A percentile compares a stretch with the other conserved stretches of the same genome.
phyloP scores from a whole-genome alignment of 2,888 invertebrate genomes.

The Microplitis deprimator region DNA sequence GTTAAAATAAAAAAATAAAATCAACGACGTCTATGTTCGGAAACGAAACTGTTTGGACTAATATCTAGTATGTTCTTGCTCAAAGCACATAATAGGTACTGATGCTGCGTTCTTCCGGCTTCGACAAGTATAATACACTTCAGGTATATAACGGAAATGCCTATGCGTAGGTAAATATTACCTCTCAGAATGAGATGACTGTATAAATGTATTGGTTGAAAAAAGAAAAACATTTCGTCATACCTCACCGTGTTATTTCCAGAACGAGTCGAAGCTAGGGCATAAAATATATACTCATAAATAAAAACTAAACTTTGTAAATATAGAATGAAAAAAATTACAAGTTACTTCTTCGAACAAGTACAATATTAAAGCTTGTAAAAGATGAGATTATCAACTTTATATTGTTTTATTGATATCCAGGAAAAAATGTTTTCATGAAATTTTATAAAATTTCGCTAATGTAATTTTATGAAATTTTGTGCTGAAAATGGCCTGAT shows the following conservation, averaged over 20 bases:
- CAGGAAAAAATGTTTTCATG: too few relatives aligned
- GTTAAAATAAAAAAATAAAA: background rate
- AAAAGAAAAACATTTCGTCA: background rate
- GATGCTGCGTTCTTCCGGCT: constrained; percentile 1
- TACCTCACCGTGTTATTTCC: background rate
- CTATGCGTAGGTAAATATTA: background rate
- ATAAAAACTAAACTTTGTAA: too few relatives aligned
- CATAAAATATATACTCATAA: background rate
- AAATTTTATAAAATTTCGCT: too few relatives aligned
- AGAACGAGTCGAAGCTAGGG: background rate
- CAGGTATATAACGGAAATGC: constrained; percentile 1
- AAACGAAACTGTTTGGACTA: background rate
- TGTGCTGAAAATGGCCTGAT: too few relatives aligned
- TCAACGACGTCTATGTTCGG: background rate
- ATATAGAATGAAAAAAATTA: too few relatives aligned
- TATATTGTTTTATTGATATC: too few relatives aligned
- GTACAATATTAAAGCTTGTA: too few relatives aligned
- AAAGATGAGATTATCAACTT: too few relatives aligned
- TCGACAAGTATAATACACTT: background rate
- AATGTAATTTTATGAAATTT: too few relatives aligned
- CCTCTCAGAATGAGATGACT: background rate
- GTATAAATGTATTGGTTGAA: background rate
- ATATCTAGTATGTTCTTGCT: background rate
- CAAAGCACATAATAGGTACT: background rate
- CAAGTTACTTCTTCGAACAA: too few relatives aligned